phyloP scores from a whole-genome alignment of 2,113 vertebrate genomes.

The Strix uralensis region DNA sequence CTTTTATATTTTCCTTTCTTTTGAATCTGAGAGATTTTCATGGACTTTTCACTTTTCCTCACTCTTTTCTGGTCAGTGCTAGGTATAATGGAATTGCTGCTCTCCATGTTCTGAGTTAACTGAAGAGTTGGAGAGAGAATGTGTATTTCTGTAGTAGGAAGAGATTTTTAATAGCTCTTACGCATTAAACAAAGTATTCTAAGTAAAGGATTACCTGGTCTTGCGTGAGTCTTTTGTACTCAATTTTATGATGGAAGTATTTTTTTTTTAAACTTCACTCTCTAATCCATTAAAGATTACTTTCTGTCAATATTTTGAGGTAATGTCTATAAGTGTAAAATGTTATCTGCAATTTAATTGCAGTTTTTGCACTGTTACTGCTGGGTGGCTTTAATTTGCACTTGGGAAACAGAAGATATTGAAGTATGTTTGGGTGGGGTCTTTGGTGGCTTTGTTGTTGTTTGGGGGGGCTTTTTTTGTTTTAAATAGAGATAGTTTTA shows the following conservation, averaged over 20 bases:
- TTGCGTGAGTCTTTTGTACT: not conserved
- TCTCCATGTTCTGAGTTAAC: not conserved
- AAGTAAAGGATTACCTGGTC: not conserved
- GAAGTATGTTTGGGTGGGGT: not conserved
- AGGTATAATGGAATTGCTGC: not conserved
- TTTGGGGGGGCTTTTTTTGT: no score
- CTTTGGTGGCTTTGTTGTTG: not conserved
- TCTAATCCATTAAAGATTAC: not conserved
- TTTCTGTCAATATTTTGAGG: not conserved
- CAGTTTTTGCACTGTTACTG: not conserved
- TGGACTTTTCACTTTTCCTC: not conserved
- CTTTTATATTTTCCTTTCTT: not conserved
- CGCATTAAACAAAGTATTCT: fast-evolving
- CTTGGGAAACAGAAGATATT: not conserved
- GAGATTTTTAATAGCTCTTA: not conserved
- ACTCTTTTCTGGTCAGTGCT: not conserved
- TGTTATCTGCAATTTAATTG: not conserved
- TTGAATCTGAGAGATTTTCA: not conserved
- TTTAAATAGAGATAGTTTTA: not conserved
- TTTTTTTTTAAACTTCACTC: not conserved
- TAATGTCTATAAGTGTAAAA: not conserved
- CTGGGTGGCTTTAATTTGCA: not conserved
- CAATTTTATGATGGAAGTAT: not conserved
- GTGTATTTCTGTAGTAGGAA: not conserved
- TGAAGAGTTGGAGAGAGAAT: not conserved